Evolutionary conservation across 2,888 invertebrate genomes (phyloP).

Genomic region (Zygothrica quintamaculata): DNA sequence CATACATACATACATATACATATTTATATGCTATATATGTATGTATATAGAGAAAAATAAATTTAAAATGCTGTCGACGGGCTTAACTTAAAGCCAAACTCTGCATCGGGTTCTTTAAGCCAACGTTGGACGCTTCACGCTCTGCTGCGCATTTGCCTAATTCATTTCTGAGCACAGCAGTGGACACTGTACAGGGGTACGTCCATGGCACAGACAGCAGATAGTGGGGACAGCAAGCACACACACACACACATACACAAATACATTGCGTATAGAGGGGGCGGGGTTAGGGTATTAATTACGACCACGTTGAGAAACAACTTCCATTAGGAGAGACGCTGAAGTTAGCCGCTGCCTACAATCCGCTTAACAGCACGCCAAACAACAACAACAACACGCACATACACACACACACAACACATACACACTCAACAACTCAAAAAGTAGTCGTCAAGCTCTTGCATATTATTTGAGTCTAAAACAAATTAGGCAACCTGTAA

Average conservation of each 20-base stretch:
- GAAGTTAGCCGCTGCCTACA: background rate
- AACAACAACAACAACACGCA: too few species aligned
- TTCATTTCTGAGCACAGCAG: constrained; percentile 79
- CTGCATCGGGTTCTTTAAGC: constrained; percentile 39
- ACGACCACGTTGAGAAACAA: constrained; percentile 78
- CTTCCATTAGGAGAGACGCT: constrained; percentile 68
- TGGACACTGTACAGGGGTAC: constrained; percentile 22
- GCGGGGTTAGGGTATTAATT: constrained; percentile 66
- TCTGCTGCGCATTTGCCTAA: constrained; percentile 83
- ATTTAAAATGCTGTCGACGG: constrained; percentile 31
- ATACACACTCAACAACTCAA: constrained; percentile 43
- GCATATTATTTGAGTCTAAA: constrained; percentile 80
- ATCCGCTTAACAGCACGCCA: constrained; percentile 1
- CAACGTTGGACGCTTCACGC: constrained; percentile 64
- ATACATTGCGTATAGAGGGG: too few species aligned
- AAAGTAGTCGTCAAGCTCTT: constrained; percentile 48
- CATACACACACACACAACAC: constrained; percentile 24
- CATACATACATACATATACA: constrained; percentile 5
- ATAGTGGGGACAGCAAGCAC: too few species aligned
- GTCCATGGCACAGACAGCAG: too few species aligned
- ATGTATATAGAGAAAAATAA: constrained; percentile 1
- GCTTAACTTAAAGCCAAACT: constrained; percentile 54
- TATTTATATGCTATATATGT: background rate
- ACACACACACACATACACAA: too few species aligned
- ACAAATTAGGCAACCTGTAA: constrained; percentile 81